Base-by-base conservation (phyloP, 2,888 invertebrate genomes). In the Glomeris marginata region DNA sequence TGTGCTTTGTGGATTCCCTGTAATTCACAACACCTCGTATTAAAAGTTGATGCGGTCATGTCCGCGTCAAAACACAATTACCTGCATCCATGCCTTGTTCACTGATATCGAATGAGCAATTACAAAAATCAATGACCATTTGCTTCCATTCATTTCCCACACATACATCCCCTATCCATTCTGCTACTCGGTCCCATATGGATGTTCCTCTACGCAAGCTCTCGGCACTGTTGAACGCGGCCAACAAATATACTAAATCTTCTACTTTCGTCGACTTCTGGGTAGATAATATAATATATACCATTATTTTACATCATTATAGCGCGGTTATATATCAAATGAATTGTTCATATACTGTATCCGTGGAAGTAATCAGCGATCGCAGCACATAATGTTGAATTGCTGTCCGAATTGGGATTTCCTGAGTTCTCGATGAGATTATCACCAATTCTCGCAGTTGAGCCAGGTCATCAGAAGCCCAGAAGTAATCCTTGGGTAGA, bases 341-440 rank as follows among this genome's bases (percentile, higher is more conserved):
- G 6, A 3, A 15, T 44, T 22, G 3, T 28, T 2, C 15, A 38
- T 21, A 18, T 45, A 45, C 49, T 21, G 35, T 15, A 18, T 43
- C n/a, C 8, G 38, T 21, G 10, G 45, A 38, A 11, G 36, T 35
- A 2, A 49, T 42, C 21, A 49, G 37, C 1, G 49, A 15, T 20
- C 36, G 37, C 21, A 49, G 18, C 8, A 49, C 16, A 45, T 44
- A 49, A 16, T 35, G 3, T 38, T 49, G 49, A 44, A 37, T 44
- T 13, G 45, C 49, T 28, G 38, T 16, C 16, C 49, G 22, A 21
- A 49, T 20, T 15, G 37, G 16, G 8, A 28, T 35, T n/a, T 49
- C 49, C 18, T 49, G 49, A 13, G 49, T 20, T 36, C 43, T 18
- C 13, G 38, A 11, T 4, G 44, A 28, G 28, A 36, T 42, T 8